Evolutionary conservation across 2,888 invertebrate species (phyloP), one percentile per base, ranked within the genome.

Genomic region (Xestia ashworthii): DNA sequence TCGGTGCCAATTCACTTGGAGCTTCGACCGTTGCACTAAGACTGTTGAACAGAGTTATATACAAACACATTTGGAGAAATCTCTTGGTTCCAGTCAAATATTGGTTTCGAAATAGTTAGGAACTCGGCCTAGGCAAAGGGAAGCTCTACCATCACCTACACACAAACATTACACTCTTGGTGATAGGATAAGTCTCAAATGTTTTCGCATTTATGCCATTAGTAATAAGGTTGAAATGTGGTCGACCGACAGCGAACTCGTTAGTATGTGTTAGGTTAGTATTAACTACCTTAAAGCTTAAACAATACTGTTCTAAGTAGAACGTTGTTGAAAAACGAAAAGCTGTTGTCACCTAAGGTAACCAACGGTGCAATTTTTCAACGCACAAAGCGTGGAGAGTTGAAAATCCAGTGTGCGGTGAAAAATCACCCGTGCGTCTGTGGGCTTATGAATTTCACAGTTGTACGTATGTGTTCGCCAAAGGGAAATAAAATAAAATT

Each of bases 1-100:
- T 55, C 32, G 60, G 53, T 78, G 74, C 74, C 86, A 86, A 83
- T 78, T 83, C 48, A 62, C 72, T 83, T 74, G 58, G 25, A 86
- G 70, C 71, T 84, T 62, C 64, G 12, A 76, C 46, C 74, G 71
- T 70, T 78, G 79, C 70, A 78, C 66, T 78, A 19, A n/a, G 12
- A 19, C n/a, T 71, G 62, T 44, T 64, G 60, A 66, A 80, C 70
- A 80, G 25, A 76, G 71, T 58, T 50, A 25, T 81, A 50, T n/a
- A 71, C 48, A 65, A 75, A 65, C 81, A 76, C 55, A 46, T 48
- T 69, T 0, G 32, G 12, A 41, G 66, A 50, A 32, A 22, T 71
- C n/a, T 62, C 58, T 25, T 41, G 41, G 68, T 50, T 53, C 12
- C 38, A 50, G 53, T 12, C 69, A 58, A 84, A 76, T 53, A 71